phyloP scores from a whole-genome alignment of 2,888 invertebrate species.

The Eupithecia vulgata region DNA sequence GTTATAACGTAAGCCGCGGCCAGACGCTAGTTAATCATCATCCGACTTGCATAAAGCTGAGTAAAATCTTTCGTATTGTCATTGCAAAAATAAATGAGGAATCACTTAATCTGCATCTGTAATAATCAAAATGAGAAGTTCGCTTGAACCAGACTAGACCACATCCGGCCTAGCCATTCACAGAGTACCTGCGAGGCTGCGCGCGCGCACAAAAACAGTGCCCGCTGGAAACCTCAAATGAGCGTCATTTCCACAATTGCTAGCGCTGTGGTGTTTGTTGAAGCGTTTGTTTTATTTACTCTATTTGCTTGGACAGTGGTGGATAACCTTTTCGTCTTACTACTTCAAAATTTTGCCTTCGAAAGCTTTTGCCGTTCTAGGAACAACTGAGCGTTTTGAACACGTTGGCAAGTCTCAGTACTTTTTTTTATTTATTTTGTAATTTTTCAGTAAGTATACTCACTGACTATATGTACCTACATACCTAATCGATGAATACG shows the following conservation, averaged over 20 bases:
- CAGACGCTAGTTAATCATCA: no score
- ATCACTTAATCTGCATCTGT: background rate
- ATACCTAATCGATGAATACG: background rate
- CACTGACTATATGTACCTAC: no score
- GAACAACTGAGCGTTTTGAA: background rate
- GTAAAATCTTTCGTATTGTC: background rate
- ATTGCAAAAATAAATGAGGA: no score
- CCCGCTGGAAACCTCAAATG: slow-evolving; percentile 76
- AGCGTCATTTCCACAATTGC: slow-evolving; percentile 64
- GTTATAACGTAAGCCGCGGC: no score
- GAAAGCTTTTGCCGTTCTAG: background rate
- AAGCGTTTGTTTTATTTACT: slow-evolving; percentile 65
- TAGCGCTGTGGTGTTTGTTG: slow-evolving; percentile 58
- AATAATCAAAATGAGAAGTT: background rate
- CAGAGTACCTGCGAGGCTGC: slow-evolving; percentile 39
- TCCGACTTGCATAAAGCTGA: no score
- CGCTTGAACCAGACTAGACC: slow-evolving; percentile 46
- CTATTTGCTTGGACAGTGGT: slow-evolving; percentile 55
- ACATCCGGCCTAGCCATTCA: slow-evolving; percentile 61
- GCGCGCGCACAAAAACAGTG: slow-evolving; percentile 71
- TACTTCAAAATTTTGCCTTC: background rate
- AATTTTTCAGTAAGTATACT: no score
- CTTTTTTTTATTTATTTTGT: no score
- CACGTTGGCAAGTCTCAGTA: no score
- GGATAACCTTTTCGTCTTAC: slow-evolving; percentile 53